Percentiles rank a stretch among this genome's conserved stretches.
Evolutionary conservation across 2,113 vertebrate species (phyloP).

Genomic region (Callospermophilus lateralis): DNA sequence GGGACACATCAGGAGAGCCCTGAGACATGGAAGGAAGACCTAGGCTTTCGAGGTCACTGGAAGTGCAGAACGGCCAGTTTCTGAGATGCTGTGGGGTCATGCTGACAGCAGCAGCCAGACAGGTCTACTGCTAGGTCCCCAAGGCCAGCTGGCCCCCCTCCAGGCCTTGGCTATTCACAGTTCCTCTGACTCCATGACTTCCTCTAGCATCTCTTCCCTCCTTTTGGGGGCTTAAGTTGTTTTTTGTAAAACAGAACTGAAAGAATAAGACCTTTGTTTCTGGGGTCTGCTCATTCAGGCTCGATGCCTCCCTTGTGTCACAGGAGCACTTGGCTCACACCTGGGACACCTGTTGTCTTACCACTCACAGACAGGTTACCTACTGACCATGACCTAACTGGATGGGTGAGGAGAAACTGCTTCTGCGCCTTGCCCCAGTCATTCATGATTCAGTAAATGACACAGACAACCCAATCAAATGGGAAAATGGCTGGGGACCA

Average conservation of each 20-base stretch:
- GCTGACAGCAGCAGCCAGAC: neutral
- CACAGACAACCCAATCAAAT: neutral
- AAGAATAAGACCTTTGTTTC: neutral
- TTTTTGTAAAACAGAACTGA: neutral
- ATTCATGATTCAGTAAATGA: neutral
- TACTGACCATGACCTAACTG: neutral
- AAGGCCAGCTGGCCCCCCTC: neutral
- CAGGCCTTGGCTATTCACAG: neutral
- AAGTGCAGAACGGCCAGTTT: fast-evolving
- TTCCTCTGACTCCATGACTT: neutral
- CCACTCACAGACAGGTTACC: neutral
- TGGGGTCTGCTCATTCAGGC: neutral
- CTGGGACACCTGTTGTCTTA: neutral
- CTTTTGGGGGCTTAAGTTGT: neutral
- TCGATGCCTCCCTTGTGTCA: fast-evolving
- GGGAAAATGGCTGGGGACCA: neutral
- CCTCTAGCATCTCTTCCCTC: neutral
- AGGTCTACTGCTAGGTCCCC: fast-evolving
- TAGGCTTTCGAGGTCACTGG: neutral
- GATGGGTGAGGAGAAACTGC: neutral
- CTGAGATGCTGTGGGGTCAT: fast-evolving
- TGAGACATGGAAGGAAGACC: neutral
- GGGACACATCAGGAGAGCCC: fast-evolving
- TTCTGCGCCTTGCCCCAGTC: neutral
- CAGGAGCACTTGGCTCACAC: fast-evolving